Evolutionary conservation across 2,113 vertebrate genomes (phyloP), one percentile per base, ranked within the genome.

Genomic region (Pleuronectes platessa): DNA sequence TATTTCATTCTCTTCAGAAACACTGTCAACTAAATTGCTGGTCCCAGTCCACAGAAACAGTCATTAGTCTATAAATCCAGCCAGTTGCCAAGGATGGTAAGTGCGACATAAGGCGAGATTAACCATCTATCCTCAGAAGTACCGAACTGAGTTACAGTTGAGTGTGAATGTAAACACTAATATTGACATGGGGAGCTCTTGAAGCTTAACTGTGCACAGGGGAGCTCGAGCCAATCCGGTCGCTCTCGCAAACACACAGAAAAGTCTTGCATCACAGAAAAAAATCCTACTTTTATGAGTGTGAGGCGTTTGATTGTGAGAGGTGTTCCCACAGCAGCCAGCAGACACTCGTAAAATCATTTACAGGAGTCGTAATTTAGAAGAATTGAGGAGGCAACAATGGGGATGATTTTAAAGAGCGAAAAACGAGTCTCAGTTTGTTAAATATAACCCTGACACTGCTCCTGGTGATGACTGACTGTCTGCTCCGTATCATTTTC

Each of bases 31-130:
- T 88, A 88, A 88, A 90, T 86, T 88, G 78, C 76, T 64, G 73
- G 78, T 81, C 78, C 81, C 85, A 85, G 67, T 79, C 65, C 74
- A 60, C 18, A 80, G 72, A 69, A 87, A 78, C 76, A 71, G 73
- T 78, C 82, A 82, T 88, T 89, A 87, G 89, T 90, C 89, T 83
- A 88, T 91, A 86, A 92, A 85, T 81, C 81, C 71, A 71, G 77
- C 80, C 74, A 68, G 82, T 89, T 86, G 80, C 78, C 81, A 85
- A 70, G 77, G 79, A 92, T 90, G 83, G 91, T 90, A 92, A 81
- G 76, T 70, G 79, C 77, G 74, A 85, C 84, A 85, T 79, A 77
- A 85, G 69, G 74, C 74, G 65, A 76, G 90, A 93, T 92, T 92
- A 93, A 75, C 79, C 76, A 82, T 82, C 84, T 76, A 73, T 89